Evolutionary conservation across 2,797 vertebrate genomes (phyloP).

Genomic region (Galaxias olidus): DNA sequence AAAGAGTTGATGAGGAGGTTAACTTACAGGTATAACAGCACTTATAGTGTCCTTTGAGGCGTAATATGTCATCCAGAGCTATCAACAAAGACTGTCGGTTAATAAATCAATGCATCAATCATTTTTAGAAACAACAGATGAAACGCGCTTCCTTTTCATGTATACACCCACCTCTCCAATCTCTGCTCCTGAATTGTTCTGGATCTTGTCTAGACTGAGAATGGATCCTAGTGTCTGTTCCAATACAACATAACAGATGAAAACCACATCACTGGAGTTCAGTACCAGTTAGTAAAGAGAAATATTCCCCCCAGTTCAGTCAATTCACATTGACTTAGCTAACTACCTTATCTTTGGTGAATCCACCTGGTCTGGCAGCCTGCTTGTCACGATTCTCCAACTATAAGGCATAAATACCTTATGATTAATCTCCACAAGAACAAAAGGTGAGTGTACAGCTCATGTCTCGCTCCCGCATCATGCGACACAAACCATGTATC

Average conservation of each 20-base stretch:
- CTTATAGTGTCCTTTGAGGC: conserved; percentile 88
- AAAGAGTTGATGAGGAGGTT: too few relatives aligned
- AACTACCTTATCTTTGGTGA: conserved; percentile 88
- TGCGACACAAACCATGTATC: too few relatives aligned
- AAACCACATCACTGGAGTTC: too few relatives aligned
- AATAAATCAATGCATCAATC: neutral
- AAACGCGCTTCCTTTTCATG: neutral
- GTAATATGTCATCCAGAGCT: conserved; percentile 95
- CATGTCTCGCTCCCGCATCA: too few relatives aligned
- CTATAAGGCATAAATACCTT: conserved; percentile 59
- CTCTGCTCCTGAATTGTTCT: conserved; percentile 84
- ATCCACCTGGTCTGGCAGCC: conserved; percentile 66
- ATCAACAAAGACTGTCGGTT: conserved; percentile 7
- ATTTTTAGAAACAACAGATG: neutral
- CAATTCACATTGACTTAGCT: neutral
- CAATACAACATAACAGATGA: neutral
- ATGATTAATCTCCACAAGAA: neutral
- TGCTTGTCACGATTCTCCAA: conserved; percentile 66
- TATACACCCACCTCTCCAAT: conserved; percentile 81
- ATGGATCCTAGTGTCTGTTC: conserved; percentile 87
- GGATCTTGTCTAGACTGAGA: conserved; percentile 88
- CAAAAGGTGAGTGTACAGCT: too few relatives aligned
- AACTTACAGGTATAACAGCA: conserved; percentile 92
- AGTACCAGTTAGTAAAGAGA: too few relatives aligned
- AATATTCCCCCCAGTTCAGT: too few relatives aligned